These are phyloP conservation scores for Psittacara wagleri DNA, from an alignment of 2,113 vertebrate species.

Conservation along the genomic window DNA sequence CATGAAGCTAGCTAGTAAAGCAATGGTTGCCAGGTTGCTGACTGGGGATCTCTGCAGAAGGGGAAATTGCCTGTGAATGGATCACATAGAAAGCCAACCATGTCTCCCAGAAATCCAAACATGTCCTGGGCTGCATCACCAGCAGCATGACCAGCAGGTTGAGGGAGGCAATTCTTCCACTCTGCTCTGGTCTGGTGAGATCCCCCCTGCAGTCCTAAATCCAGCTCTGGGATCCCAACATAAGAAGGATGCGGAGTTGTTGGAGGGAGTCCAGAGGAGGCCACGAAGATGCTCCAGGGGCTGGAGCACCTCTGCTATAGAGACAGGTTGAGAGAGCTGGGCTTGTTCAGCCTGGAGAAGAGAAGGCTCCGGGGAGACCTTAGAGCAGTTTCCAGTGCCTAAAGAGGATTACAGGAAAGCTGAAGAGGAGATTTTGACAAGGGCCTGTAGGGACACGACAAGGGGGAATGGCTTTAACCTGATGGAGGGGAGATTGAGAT, in stretches of 20 bases:
- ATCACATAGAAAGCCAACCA: background rate
- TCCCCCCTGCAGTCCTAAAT: background rate
- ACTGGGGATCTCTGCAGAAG: background rate
- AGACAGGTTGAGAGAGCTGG: background rate
- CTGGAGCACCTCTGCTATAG: background rate
- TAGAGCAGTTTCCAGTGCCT: background rate
- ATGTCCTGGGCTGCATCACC: background rate
- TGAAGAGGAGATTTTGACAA: too few species aligned
- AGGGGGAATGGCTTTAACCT: too few species aligned
- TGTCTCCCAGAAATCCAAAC: background rate
- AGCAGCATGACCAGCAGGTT: background rate
- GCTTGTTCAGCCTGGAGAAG: background rate
- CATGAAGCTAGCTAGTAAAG: background rate
- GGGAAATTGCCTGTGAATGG: background rate
- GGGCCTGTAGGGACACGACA: too few species aligned
- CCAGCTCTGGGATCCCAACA: background rate
- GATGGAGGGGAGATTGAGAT: too few species aligned
- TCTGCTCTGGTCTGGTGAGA: background rate
- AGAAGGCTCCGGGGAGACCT: background rate
- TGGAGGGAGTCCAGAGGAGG: background rate
- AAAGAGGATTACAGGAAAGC: too few species aligned
- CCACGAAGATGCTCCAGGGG: background rate
- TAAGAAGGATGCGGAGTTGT: background rate
- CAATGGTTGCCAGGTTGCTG: background rate
- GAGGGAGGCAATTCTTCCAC: background rate